Evolutionary conservation across 1,140 invertebrate species (phyloP).

Genomic region (Orius insidiosus): DNA sequence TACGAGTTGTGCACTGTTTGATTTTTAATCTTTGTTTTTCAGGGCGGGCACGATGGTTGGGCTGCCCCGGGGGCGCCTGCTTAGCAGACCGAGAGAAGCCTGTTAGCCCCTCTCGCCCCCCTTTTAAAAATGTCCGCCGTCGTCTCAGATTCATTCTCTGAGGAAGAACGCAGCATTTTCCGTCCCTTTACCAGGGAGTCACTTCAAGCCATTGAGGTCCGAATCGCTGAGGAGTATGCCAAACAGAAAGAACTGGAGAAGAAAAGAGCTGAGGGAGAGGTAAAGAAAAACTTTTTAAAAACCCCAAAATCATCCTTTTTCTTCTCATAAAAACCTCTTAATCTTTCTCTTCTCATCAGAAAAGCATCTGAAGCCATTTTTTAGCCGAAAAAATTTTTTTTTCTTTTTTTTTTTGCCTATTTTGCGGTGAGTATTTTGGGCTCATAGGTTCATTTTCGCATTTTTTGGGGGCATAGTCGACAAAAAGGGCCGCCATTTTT

Average conservation of each 20-base stretch:
- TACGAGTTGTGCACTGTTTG: not conserved
- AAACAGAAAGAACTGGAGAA: conserved; percentile 90
- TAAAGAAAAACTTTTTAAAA: conserved; percentile 32
- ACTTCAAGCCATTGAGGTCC: conserved; percentile 77
- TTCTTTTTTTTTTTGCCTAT: too few relatives aligned
- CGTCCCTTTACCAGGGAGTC: conserved; percentile 95
- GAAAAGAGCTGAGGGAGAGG: conserved; percentile 87
- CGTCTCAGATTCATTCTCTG: conserved; percentile 73
- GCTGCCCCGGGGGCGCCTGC: conserved; percentile 9
- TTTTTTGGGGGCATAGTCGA: too few relatives aligned
- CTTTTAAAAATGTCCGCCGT: conserved; percentile 59
- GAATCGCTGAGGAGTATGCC: conserved; percentile 85
- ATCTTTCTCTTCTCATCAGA: too few relatives aligned
- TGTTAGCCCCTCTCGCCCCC: conserved; percentile 13
- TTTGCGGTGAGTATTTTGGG: too few relatives aligned
- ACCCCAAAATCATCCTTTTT: too few relatives aligned
- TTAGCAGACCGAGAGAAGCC: conserved; percentile 3
- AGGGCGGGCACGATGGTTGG: conserved; percentile 4
- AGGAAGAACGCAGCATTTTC: conserved; percentile 89
- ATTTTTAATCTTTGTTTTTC: not conserved
- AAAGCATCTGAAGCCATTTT: too few relatives aligned
- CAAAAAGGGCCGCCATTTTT: too few relatives aligned
- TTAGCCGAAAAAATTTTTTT: too few relatives aligned
- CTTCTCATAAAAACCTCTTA: too few relatives aligned
- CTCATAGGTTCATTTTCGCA: too few relatives aligned